Base-by-base conservation (phyloP, 2,888 invertebrate species). In the Metellina segmentata region DNA sequence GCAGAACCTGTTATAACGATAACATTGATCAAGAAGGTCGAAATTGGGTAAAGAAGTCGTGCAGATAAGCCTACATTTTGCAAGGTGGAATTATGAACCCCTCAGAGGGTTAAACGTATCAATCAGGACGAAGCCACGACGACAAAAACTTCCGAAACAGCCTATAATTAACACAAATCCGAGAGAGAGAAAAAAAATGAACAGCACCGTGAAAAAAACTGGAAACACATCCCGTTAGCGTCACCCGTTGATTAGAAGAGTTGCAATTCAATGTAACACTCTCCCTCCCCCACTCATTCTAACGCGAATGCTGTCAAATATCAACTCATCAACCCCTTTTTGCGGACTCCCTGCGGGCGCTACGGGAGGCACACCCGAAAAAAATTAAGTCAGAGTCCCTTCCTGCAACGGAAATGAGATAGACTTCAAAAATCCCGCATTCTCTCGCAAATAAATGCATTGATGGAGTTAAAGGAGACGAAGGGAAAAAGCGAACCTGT, bases 391-490 rank as follows among this genome's bases (percentile, higher is more conserved):
- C 20, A 74, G 75, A 81, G 75, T 49, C 89, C 78, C 89, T 83
- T 89, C 83, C 70, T 13, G 7, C 9, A 78, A 16, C 89, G 89
- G 89, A 89, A 89, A 89, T 89, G 89, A 83, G 83, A 78, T 49
- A 89, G 89, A 89, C 89, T 83, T 83, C 83, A 83, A 70, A 89
- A 82, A 87, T 81, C 71, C 87, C 6, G 52, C 72, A 81, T 78
- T 86, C 86, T 89, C 81, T 71, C 70, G 77, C 89, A 89, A 89
- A 89, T 83, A 83, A n/a, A 89, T 49, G 82, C 89, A 52, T n/a
- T 81, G 81, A 49, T 34, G 75, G 81, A 51, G 72, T 61, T 52
- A 16, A 61, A 79, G 16, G 51, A 48, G 74, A 16, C 8, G 19
- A 6, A 19, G 9, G 34, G 34, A 1, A 9, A 7, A 13, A 13